Conservation (phyloP, 2,113 vertebrate genomes). For the Fulmarus glacialis region DNA sequence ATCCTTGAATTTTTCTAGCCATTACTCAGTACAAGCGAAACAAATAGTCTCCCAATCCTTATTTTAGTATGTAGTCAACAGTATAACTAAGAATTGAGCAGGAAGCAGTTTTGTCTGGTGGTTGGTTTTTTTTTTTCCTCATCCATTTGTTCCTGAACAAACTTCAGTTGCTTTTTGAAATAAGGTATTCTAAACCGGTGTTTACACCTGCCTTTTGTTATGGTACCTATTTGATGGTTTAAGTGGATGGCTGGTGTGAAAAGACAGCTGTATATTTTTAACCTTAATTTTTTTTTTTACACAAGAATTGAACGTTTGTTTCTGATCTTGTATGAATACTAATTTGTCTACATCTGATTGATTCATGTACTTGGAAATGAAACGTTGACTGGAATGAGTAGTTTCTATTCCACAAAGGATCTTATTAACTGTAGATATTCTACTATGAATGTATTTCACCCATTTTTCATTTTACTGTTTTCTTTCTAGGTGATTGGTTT, state of each 20-base stretch:
- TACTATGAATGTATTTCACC: not conserved
- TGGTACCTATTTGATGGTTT: not conserved
- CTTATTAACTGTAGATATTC: not conserved
- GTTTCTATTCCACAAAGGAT: not conserved
- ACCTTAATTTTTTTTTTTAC: not conserved
- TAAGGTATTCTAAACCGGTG: not conserved
- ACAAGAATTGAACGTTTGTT: not conserved
- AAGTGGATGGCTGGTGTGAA: not conserved
- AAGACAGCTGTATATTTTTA: not conserved
- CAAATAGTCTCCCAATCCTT: not conserved
- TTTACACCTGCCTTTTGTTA: not conserved
- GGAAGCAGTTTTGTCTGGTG: not conserved
- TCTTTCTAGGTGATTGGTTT: slow-evolving; percentile 91
- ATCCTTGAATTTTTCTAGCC: not conserved
- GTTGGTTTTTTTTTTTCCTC: not conserved
- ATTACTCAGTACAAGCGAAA: not conserved
- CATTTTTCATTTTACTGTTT: not conserved
- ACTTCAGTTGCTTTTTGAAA: not conserved
- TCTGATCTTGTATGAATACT: not conserved
- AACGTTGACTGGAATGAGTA: not conserved
- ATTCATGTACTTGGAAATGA: not conserved
- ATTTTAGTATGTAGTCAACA: not conserved
- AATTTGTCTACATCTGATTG: not conserved
- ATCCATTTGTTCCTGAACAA: not conserved
- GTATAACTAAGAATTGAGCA: not conserved